These are phyloP conservation scores for Eumaeus atala DNA, from an alignment of 1,140 invertebrate species.

Conservation along the genomic window DNA sequence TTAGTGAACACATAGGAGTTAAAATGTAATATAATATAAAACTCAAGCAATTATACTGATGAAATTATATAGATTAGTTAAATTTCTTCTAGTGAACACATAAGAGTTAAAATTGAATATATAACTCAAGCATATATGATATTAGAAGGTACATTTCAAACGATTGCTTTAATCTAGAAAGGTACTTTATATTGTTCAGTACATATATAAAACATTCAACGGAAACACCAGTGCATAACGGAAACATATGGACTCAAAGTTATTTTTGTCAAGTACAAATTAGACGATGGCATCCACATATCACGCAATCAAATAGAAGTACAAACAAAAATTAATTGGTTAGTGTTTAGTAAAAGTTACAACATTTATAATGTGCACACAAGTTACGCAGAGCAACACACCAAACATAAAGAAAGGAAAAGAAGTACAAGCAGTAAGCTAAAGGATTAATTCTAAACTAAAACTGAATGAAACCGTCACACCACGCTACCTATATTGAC, in stretches of 20 bases:
- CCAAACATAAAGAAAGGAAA: conserved; percentile 45
- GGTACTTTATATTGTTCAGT: background rate
- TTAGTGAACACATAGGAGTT: too few species aligned
- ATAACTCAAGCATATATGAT: too few species aligned
- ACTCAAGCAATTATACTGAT: too few species aligned
- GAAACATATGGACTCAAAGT: conserved; percentile 4
- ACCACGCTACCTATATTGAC: conserved; percentile 67
- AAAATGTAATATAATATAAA: too few species aligned
- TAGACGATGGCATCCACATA: background rate
- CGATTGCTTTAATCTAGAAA: too few species aligned
- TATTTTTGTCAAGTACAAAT: background rate
- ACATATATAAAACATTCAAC: background rate
- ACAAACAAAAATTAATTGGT: conserved; percentile 23
- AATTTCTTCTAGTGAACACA: too few species aligned
- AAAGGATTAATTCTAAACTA: conserved; percentile 20
- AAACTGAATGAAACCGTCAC: conserved; percentile 59
- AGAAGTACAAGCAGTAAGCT: conserved; percentile 42
- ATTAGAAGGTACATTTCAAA: too few species aligned
- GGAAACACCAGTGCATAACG: conserved; percentile 3
- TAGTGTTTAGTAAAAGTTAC: conserved; percentile 34
- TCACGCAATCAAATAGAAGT: conserved; percentile 16
- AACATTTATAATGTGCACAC: conserved; percentile 33
- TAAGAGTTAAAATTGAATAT: too few species aligned
- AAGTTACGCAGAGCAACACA: conserved; percentile 57
- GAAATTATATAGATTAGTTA: too few species aligned